A percentile compares a stretch with the other conserved stretches of the same genome.
phyloP scores from a whole-genome alignment of 2,113 vertebrate species.

The Paralichthys olivaceus region DNA sequence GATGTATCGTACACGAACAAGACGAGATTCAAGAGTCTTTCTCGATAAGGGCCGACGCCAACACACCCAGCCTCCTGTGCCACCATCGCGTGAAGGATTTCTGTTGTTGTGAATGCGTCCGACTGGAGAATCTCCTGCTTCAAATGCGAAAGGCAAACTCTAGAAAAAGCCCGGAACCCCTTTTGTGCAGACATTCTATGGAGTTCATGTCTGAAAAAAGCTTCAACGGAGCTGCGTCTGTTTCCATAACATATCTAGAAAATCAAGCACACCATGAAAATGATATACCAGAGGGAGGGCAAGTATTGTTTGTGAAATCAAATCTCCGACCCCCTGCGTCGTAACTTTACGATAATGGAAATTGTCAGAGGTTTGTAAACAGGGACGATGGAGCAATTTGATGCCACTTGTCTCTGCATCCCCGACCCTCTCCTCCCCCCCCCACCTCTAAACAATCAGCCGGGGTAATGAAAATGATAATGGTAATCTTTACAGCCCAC shows the following conservation, averaged over 20 bases:
- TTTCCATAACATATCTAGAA: slow-evolving; percentile 5
- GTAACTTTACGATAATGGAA: slow-evolving; percentile 64
- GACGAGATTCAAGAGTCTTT: too few relatives aligned
- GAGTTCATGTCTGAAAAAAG: background rate
- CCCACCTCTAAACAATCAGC: slow-evolving; percentile 66
- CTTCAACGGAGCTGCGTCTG: background rate
- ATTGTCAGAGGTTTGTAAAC: slow-evolving; percentile 67
- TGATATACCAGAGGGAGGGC: slow-evolving; percentile 39
- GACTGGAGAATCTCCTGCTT: too few relatives aligned
- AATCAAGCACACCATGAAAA: slow-evolving; percentile 22
- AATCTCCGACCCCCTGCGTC: slow-evolving; percentile 44
- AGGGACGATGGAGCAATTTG: slow-evolving; percentile 56
- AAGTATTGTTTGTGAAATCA: slow-evolving; percentile 46
- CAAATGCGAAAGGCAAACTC: too few relatives aligned
- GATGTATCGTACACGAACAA: too few relatives aligned
- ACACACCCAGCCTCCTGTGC: too few relatives aligned
- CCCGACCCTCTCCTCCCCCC: background rate
- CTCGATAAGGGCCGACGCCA: too few relatives aligned
- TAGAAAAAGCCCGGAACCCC: too few relatives aligned
- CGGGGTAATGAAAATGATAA: slow-evolving; percentile 79
- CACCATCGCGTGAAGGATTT: too few relatives aligned
- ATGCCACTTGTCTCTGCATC: slow-evolving; percentile 40
- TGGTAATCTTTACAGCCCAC: slow-evolving; percentile 81
- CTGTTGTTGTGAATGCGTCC: too few relatives aligned
- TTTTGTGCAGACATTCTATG: too few relatives aligned